Conservation (phyloP, 1,140 invertebrate genomes). For the Agrilus planipennis region DNA sequence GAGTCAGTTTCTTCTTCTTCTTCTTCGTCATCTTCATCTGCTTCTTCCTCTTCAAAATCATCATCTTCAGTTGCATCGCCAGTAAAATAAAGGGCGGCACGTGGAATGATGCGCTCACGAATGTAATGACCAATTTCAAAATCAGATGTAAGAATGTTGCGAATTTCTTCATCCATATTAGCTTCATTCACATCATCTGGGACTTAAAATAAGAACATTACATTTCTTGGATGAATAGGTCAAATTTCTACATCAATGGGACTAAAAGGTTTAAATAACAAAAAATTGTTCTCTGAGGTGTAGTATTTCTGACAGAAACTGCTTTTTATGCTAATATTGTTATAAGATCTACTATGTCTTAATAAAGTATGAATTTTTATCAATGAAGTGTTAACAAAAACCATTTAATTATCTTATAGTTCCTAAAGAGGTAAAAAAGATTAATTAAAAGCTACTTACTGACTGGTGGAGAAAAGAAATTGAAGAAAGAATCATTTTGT, state of each 20-base stretch:
- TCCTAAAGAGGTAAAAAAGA: too few relatives aligned
- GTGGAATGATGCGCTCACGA: conserved; percentile 81
- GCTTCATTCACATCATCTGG: conserved; percentile 46
- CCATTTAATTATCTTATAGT: too few relatives aligned
- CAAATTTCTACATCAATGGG: too few relatives aligned
- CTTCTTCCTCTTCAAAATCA: conserved; percentile 59
- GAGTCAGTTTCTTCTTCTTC: conserved; percentile 34
- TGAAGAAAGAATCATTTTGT: conserved; percentile 94
- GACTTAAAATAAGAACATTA: conserved; percentile 37
- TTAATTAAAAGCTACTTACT: conserved; percentile 35
- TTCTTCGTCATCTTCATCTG: conserved; percentile 38
- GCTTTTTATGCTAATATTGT: too few relatives aligned
- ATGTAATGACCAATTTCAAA: conserved; percentile 99
- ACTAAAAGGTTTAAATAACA: too few relatives aligned
- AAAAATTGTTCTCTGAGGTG: too few relatives aligned
- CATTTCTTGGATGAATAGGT: too few relatives aligned
- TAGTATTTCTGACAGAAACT: too few relatives aligned
- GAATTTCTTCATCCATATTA: conserved; percentile 63
- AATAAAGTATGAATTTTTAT: too few relatives aligned
- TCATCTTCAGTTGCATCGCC: conserved; percentile 72
- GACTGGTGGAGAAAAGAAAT: conserved; percentile 90
- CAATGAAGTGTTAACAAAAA: too few relatives aligned
- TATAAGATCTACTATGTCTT: too few relatives aligned
- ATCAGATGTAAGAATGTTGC: conserved; percentile 72
- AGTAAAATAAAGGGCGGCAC: conserved; percentile 89